phyloP scores from a whole-genome alignment of 1,140 invertebrate genomes.

The Drosophila parvula region DNA sequence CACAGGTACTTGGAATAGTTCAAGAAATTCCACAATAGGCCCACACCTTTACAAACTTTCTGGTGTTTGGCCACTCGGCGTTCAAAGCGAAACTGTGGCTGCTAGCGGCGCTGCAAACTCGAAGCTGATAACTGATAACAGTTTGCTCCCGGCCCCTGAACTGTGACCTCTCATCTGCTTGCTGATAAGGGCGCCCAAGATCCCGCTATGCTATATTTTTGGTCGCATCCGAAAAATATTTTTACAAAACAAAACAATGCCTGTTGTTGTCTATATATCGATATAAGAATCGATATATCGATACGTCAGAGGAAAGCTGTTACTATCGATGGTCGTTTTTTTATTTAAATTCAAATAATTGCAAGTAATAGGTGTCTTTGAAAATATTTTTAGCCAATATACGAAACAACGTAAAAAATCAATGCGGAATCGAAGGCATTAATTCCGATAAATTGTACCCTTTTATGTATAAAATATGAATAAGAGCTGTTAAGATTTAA shows the following conservation, averaged over 20 bases:
- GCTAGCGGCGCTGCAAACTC: too few relatives aligned
- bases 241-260: slow-evolving; percentile 5
- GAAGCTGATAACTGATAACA: slow-evolving; percentile 4
- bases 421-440: too few relatives aligned
- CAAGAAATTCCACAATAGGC: not conserved
- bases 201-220: slow-evolving; percentile 21
- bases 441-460: too few relatives aligned
- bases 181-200: slow-evolving; percentile 22
- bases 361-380: too few relatives aligned
- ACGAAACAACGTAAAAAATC: too few relatives aligned
- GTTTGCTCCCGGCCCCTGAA: slow-evolving; percentile 1
- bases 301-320: too few relatives aligned
- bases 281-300: not conserved
- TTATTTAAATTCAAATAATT: too few relatives aligned
- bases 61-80: slow-evolving; percentile 6
- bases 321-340: too few relatives aligned
- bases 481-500: too few relatives aligned
- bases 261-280: not conserved
- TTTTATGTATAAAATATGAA: too few relatives aligned
- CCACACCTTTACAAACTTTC: not conserved
- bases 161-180: slow-evolving; percentile 3
- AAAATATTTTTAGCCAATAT: too few relatives aligned
- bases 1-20: not conserved
- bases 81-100: slow-evolving; percentile 20
- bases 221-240: slow-evolving; percentile 15